Evolutionary conservation across 2,113 vertebrate species (phyloP), one percentile per base, ranked within the genome.

Genomic region (Anas platyrhynchos): DNA sequence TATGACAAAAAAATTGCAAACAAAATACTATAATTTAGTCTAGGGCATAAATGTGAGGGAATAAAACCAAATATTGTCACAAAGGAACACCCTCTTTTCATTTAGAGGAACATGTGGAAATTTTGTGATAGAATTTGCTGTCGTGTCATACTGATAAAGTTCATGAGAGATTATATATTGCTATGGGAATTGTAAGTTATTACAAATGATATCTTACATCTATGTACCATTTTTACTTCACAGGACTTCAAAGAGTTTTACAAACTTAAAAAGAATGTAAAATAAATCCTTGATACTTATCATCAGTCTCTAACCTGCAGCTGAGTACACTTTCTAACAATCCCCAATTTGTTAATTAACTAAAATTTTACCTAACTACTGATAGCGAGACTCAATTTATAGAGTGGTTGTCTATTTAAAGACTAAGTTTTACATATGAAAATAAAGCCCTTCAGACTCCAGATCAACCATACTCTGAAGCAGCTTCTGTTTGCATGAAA

Each of bases 1-100:
- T 94, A 94, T 94, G 96, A 96, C 96, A 96, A 96, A 97, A 95
- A 97, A 95, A 96, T 94, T 96, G 87, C 96, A 96, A 97, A 97
- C 86, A 96, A 95, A 97, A 95, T 93, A 92, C 91, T 95, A 83
- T 97, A 97, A 97, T 97, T 97, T 97, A 95, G 95, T 95, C 85
- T 96, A 92, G 92, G 95, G 92, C 93, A 95, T 85, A 91, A 95
- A 93, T 97, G 96, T 97, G 95, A 97, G 81, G n/a, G 77, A 88
- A 92, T 96, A 95, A 94, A 95, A 96, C 94, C 90, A 96, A 97
- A 97, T 96, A 96, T 97, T 94, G 92, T 92, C 94, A 94, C 29
- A 92, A 44, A 93, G 91, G 73, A 96, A 95, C 88, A 95, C 85
- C 89, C 94, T 90, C 75, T 92, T 83, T 94, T 95, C 91, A 97